These are phyloP conservation scores for Sciurus carolinensis DNA, from an alignment of 2,797 vertebrate genomes.

Conservation along the genomic window DNA sequence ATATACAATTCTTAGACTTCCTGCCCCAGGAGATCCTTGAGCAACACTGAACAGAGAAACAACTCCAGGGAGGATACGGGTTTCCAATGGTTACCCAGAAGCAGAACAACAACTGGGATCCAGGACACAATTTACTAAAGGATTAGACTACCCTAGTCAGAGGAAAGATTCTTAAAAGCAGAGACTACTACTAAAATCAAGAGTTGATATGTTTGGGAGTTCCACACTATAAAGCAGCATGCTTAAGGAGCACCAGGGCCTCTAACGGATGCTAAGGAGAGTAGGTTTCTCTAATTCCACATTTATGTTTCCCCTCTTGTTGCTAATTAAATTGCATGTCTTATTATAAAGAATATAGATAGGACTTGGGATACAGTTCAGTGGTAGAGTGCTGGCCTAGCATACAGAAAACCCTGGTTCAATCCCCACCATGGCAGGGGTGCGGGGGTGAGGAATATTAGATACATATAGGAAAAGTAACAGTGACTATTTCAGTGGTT, in stretches of 20 bases:
- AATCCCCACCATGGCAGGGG: too few species aligned
- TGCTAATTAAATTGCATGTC: constrained; percentile 24
- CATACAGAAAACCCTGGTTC: too few species aligned
- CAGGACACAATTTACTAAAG: constrained; percentile 13
- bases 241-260: not conserved
- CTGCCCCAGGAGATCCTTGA: constrained; percentile 20
- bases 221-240: not conserved
- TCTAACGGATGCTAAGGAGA: not conserved
- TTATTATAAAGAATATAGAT: constrained; percentile 3
- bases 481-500: constrained; percentile 47
- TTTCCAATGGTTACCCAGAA: not conserved
- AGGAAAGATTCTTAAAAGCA: constrained; percentile 12
- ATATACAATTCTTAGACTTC: not conserved
- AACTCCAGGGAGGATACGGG: constrained; percentile 11
- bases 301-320: not conserved
- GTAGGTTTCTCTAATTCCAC: not conserved
- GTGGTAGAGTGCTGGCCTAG: too few species aligned
- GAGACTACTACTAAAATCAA: constrained; percentile 36
- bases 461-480: constrained; percentile 48
- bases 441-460: not conserved
- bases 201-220: not conserved
- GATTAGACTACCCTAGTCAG: not conserved
- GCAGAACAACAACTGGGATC: constrained; percentile 33
- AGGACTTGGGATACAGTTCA: too few species aligned
- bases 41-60: not conserved